Evolutionary conservation across 2,797 vertebrate species (phyloP), one percentile per base, ranked within the genome.

Genomic region (Sebastolobus alascanus): DNA sequence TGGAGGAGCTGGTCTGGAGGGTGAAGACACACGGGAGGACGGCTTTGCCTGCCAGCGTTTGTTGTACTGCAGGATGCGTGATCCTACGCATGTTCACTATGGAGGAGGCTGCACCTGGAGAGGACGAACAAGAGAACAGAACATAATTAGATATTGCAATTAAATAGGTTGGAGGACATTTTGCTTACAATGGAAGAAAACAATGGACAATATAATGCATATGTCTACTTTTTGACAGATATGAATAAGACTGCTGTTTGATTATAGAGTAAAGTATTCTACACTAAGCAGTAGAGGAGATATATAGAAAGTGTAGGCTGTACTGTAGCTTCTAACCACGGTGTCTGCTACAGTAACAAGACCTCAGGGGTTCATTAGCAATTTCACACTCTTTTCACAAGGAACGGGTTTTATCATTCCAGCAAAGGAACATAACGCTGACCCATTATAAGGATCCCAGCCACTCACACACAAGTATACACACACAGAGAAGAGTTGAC

Each of bases 1-100:
- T 59, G 1, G 83, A 77, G 59, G 91, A 76, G 2, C 86, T 71
- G 86, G 83, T 86, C 16, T 90, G 92, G 46, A 97, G 94, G 2
- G 95, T 92, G 89, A 97, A 97, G 88, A 97, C 92, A 86, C 98
- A 99, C 35, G 98, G 97, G 27, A 99, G 95, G 37, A 95, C 87
- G 25, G 94, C 97, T 12, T 95, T 90, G 89, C 96, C 96, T 0
- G 97, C 97, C 84, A 98, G 93, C 3, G 93, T 93, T 8, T 95
- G 96, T 0, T 90, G 92, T 1, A 97, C 70, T 0, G 94, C 59
- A 8, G 84, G 94, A 56, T 96, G 95, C 46, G 95, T 96, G 84
- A 96, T 94, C 92, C 96, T 94, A 54, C 95, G 96, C 94, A 98
- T 96, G 80, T 90, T 97, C 80, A 98, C 96, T 22, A 94, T 87